These are phyloP conservation scores for Eumeta japonica DNA, from an alignment of 1,140 invertebrate species.

Conservation along the genomic window DNA sequence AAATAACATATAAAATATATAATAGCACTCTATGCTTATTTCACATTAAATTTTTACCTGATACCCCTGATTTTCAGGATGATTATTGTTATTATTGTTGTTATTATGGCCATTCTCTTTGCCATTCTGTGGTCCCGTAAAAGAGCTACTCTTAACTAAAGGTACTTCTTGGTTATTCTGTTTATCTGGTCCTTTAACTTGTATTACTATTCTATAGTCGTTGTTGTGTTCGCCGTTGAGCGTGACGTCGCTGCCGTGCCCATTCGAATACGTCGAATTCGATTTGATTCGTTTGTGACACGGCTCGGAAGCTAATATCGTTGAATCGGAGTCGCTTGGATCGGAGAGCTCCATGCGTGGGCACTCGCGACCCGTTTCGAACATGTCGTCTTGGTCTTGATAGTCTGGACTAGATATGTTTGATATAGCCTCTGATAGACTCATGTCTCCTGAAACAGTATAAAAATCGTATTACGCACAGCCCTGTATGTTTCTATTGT, in stretches of 20 bases:
- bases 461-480: too few species aligned
- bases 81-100: too few species aligned
- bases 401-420: constrained; percentile 86
- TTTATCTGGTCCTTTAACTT: constrained; percentile 74
- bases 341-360: constrained; percentile 83
- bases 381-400: constrained; percentile 68
- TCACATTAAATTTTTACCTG: too few species aligned
- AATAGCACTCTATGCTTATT: too few species aligned
- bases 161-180: constrained; percentile 41
- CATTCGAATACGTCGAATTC: constrained; percentile 40
- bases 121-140: constrained; percentile 36
- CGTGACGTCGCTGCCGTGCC: constrained; percentile 49
- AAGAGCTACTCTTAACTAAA: constrained; percentile 37
- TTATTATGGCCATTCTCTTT: constrained; percentile 44
- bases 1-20: too few species aligned
- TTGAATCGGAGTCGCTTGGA: constrained; percentile 81
- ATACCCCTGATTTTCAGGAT: constrained; percentile 42
- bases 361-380: constrained; percentile 62
- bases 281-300: constrained; percentile 65
- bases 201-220: constrained; percentile 73
- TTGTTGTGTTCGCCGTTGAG: constrained; percentile 62
- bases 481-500: too few species aligned
- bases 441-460: constrained; percentile 61
- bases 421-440: constrained; percentile 77
- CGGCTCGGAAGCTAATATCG: constrained; percentile 73